Base-by-base conservation (phyloP, 1,140 invertebrate genomes). In the Tribolium castaneum region DNA sequence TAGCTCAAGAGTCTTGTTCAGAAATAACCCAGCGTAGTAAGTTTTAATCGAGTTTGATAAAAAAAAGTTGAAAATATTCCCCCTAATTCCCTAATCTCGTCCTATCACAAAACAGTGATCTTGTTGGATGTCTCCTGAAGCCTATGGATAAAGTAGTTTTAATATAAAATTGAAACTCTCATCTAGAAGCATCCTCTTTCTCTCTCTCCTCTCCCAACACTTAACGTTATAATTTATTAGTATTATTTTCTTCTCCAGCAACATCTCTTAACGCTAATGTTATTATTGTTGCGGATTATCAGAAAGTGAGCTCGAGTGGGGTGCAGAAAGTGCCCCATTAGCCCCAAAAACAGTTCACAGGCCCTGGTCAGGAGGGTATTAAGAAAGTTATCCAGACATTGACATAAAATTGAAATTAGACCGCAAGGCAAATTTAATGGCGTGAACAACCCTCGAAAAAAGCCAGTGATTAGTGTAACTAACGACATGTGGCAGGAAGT, bases 371-470 rank as follows among this genome's bases (percentile, higher is more conserved):
- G 59, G 12, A 35, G 59, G 12, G 59, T 35, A 66, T 66, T 66
- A 66, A 62, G 56, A 62, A 62, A 62, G 59, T 66, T 59, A 62
- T 54, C 19, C 13, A 6, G 6, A n/a, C n/a, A 66, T 66, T 35
- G 59, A 35, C 59, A 66, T 66, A 66, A 35, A 34, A 66, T 66
- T 66, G 59, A 35, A 66, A 66, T 66, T 34, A 35, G 59, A n/a
- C 30, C 22, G 56, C 19, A 62, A 30, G 12, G 30, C 10, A n/a
- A 45, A 45, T 45, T 45, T 45, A n/a, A 45, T 30, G 25, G 25
- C 5, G 25, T 30, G 25, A 45, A 45, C 39, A 9, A 1, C 39
- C 39, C 39, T 45, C 16, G 6, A 45, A 45, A 45, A 45, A 45
- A 9, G 39, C 39, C 5, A 10, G 16, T 52, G 51, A 52, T 52